A percentile compares a stretch with the other conserved stretches of the same genome.
These are phyloP conservation scores for Bilobella aurantiaca DNA, from an alignment of 1,140 invertebrate species.

Conservation along the genomic window DNA sequence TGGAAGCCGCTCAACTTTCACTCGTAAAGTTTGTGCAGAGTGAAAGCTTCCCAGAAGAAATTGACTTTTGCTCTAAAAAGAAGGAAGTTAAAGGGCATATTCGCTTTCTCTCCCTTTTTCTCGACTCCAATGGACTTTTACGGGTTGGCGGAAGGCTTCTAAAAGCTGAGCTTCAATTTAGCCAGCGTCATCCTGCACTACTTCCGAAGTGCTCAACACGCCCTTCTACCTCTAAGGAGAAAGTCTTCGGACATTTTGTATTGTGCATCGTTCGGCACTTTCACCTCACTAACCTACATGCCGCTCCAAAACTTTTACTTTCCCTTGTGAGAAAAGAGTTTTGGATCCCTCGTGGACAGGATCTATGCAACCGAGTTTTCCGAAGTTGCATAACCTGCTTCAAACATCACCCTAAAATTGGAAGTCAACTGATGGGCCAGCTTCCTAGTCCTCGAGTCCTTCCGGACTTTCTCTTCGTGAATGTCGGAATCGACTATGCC, in stretches of 20 bases:
- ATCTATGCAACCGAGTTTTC: neutral
- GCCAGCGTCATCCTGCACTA: neutral
- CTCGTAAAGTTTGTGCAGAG: neutral
- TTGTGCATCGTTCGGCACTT: neutral
- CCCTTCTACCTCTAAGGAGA: neutral
- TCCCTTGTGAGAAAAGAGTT: neutral
- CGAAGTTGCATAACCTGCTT: neutral
- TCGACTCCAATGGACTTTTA: neutral
- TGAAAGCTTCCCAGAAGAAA: neutral
- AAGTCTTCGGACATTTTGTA: neutral
- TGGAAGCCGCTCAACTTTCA: neutral
- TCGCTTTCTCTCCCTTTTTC: slow-evolving; percentile 8
- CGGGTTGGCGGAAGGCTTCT: neutral
- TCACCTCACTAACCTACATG: neutral
- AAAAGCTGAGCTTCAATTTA: neutral
- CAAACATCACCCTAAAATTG: neutral
- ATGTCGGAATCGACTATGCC: neutral
- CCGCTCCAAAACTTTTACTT: neutral
- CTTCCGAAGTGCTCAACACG: neutral
- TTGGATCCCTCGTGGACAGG: neutral
- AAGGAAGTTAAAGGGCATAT: neutral
- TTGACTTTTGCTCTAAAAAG: neutral
- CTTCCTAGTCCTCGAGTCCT: neutral
- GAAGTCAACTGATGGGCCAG: neutral
- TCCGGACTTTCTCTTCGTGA: neutral